phyloP scores from a whole-genome alignment of 2,113 vertebrate species.

The Mormyrus lacerda region DNA sequence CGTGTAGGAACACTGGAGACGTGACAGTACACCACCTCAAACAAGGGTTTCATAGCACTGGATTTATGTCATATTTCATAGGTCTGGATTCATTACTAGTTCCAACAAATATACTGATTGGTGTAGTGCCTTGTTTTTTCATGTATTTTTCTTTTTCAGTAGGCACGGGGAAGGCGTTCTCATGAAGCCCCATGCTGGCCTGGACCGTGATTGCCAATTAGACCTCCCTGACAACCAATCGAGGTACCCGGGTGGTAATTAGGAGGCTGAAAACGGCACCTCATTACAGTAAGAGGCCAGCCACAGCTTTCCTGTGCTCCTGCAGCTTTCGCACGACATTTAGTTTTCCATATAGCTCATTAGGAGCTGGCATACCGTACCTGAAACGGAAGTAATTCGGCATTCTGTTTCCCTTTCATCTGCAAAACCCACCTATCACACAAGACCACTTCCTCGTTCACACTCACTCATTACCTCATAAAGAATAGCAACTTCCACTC shows the following conservation, averaged over 20 bases:
- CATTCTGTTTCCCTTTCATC: not conserved
- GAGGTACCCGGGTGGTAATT: slow-evolving; percentile 53
- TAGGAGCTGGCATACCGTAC: slow-evolving; percentile 20
- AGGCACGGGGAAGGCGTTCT: not conserved
- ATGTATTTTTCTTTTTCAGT: not conserved
- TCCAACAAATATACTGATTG: slow-evolving; percentile 5
- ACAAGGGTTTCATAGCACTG: not conserved
- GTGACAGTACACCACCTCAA: not conserved
- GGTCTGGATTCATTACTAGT: slow-evolving; percentile 53
- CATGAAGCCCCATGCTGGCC: slow-evolving; percentile 30
- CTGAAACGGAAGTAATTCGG: slow-evolving; percentile 14
- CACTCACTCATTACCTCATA: not conserved
- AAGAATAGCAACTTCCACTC: slow-evolving; percentile 4
- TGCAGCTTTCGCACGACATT: slow-evolving; percentile 25
- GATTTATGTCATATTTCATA: slow-evolving; percentile 1
- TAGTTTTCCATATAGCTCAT: slow-evolving; percentile 41
- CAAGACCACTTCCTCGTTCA: not conserved
- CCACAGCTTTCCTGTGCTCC: slow-evolving; percentile 35
- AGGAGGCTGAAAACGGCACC: slow-evolving; percentile 49
- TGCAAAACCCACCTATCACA: not conserved
- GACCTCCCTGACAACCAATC: slow-evolving; percentile 57
- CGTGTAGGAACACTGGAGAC: not conserved
- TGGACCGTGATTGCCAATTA: slow-evolving; percentile 66
- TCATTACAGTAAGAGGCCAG: slow-evolving; percentile 48
- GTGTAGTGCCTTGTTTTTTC: not conserved